These are phyloP conservation scores for Enteromius argenteus DNA, from an alignment of 2,797 vertebrate genomes.

Conservation along the genomic window DNA sequence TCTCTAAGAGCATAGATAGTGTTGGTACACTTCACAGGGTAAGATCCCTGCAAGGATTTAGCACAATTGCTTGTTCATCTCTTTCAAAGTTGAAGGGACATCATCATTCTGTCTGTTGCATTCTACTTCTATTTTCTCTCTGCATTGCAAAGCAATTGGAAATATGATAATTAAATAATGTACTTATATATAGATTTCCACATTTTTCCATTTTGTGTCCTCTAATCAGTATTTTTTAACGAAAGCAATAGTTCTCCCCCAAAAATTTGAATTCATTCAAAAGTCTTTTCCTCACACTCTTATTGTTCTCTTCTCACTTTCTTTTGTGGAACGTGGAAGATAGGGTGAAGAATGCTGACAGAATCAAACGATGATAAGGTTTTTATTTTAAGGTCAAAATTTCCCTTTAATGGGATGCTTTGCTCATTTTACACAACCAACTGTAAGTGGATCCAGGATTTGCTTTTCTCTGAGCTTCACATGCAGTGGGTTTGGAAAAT, in stretches of 20 bases:
- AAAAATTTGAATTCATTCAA: background rate
- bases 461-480: background rate
- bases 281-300: background rate
- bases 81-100: background rate
- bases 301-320: background rate
- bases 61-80: background rate
- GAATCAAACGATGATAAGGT: background rate
- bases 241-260: background rate
- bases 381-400: background rate
- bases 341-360: background rate
- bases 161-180: background rate
- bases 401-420: background rate
- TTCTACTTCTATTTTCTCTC: background rate
- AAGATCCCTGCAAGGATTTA: background rate
- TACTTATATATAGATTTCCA: background rate
- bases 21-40: background rate
- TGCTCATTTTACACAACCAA: background rate
- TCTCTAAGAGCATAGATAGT: conserved; percentile 8
- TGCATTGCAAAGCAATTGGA: background rate
- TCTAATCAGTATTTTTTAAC: background rate
- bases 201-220: background rate
- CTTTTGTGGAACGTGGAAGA: background rate
- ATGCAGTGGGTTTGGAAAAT: background rate
- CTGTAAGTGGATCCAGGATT: conserved; percentile 14
- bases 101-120: background rate